Conservation (phyloP, 92 coral and sea anemone species). For the Ricordea florida region DNA sequence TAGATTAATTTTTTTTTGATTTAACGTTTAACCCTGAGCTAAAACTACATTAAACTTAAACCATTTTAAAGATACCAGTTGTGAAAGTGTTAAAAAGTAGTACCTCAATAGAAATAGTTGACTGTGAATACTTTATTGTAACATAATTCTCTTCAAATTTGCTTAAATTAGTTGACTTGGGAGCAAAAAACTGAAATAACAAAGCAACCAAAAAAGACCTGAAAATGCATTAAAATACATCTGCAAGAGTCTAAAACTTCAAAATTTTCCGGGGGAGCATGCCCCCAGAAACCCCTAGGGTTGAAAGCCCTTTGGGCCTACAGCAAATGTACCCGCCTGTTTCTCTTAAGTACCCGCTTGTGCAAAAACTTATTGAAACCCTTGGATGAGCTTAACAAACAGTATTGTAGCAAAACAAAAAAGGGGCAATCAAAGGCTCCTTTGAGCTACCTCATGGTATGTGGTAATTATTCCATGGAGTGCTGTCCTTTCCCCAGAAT, state of each 20-base stretch:
- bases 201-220: constrained; percentile 26
- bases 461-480: no score
- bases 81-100: background rate
- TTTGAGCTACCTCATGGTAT: no score
- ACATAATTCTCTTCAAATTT: constrained; percentile 15
- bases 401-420: background rate
- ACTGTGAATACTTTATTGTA: constrained; percentile 1
- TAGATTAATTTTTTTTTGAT: background rate
- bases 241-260: background rate
- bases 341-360: constrained; percentile 16
- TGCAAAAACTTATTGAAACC: constrained; percentile 17
- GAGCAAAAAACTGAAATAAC: constrained; percentile 13
- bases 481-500: no score
- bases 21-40: background rate
- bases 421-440: background rate
- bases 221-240: background rate
- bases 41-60: background rate
- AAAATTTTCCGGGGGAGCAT: no score
- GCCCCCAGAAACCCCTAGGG: no score
- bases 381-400: no score
- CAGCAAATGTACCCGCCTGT: constrained; percentile 6
- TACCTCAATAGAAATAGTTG: constrained; percentile 6
- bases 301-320: background rate
- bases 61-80: background rate
- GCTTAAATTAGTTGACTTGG: background rate